A percentile compares a stretch with the other conserved stretches of the same genome.
Conservation (phyloP, 1,140 invertebrate species). For the Lasioglossum baleicum region DNA sequence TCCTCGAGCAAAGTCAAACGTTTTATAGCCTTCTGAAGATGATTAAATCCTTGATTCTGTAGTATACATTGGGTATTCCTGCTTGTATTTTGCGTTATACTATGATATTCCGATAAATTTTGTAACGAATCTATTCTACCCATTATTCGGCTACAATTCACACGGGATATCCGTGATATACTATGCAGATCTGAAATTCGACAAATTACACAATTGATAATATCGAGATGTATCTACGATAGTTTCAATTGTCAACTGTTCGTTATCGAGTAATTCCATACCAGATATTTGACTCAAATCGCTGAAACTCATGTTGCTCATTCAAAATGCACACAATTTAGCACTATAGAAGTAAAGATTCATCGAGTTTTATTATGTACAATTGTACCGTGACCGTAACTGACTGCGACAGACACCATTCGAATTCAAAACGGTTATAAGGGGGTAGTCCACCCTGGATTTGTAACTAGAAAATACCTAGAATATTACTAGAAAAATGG, state of each 20-base stretch:
- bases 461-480: too few relatives aligned
- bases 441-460: too few relatives aligned
- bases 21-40: slow-evolving; percentile 49
- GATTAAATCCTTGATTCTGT: slow-evolving; percentile 27
- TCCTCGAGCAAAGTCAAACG: slow-evolving; percentile 59
- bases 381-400: too few relatives aligned
- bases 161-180: slow-evolving; percentile 63
- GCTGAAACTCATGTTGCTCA: slow-evolving; percentile 54
- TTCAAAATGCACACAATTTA: not conserved
- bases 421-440: slow-evolving; percentile 24
- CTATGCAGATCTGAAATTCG: slow-evolving; percentile 58
- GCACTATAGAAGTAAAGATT: not conserved
- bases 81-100: slow-evolving; percentile 26
- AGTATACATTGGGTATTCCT: slow-evolving; percentile 7
- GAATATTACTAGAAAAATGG: too few relatives aligned
- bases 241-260: not conserved
- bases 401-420: not conserved
- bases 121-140: slow-evolving; percentile 52
- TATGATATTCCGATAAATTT: slow-evolving; percentile 46
- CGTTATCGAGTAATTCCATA: slow-evolving; percentile 34
- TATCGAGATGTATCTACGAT: not conserved
- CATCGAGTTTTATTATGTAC: too few relatives aligned
- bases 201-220: not conserved
- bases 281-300: slow-evolving; percentile 65
- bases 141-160: slow-evolving; percentile 43